A percentile compares a stretch with the other conserved stretches of the same genome.
phyloP scores from a whole-genome alignment of 2,113 vertebrate genomes.

The Shinisaurus crocodilurus region DNA sequence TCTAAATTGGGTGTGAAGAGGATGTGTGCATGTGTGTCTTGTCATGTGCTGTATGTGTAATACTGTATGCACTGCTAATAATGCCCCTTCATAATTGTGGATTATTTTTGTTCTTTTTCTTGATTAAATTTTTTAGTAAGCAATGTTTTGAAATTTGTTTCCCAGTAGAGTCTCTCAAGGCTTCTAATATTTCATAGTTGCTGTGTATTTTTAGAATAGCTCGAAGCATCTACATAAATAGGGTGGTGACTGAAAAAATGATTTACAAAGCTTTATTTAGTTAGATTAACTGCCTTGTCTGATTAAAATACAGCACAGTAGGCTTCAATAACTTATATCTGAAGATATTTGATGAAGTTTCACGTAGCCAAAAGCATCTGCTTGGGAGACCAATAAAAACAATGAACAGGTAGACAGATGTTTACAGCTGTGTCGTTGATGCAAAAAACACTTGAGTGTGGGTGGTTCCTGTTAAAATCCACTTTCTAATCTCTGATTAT shows the following conservation, averaged over 20 bases:
- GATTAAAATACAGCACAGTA: neutral
- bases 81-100: neutral
- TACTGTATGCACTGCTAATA: no score
- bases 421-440: neutral
- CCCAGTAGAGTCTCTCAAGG: neutral
- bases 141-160: neutral
- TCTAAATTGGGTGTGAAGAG: no score
- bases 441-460: neutral
- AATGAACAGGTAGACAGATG: neutral
- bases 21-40: neutral
- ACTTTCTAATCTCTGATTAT: neutral
- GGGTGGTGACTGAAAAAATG: neutral
- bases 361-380: neutral
- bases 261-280: slow-evolving; percentile 4
- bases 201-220: slow-evolving; percentile 8
- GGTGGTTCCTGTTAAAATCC: neutral
- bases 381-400: neutral
- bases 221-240: neutral
- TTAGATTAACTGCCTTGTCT: neutral
- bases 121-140: neutral
- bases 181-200: neutral
- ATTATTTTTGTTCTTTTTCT: neutral
- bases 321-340: neutral
- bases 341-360: neutral
- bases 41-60: neutral